Percentiles rank a stretch among this genome's conserved stretches.
phyloP scores from a whole-genome alignment of 2,888 invertebrate genomes.

The Herminia tarsipennalis region DNA sequence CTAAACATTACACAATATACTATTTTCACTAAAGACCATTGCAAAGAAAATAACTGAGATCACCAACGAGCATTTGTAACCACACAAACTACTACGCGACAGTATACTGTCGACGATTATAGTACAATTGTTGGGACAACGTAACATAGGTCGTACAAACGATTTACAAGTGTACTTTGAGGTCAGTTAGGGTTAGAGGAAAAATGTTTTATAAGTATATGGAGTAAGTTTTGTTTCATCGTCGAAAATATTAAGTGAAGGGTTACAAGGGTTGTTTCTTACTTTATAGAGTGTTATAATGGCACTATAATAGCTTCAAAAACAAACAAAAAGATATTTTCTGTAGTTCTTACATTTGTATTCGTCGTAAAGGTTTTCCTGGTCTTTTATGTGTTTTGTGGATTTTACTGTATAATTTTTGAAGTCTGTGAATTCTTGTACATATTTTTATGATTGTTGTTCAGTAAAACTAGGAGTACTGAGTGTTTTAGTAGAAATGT shows the following conservation, averaged over 20 bases:
- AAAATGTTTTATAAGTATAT: constrained; percentile 8
- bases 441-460: too few relatives aligned
- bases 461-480: too few relatives aligned
- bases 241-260: not conserved
- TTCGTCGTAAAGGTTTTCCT: too few relatives aligned
- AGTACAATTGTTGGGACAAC: constrained; percentile 1
- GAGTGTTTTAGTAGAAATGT: too few relatives aligned
- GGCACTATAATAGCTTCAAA: too few relatives aligned
- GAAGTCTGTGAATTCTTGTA: too few relatives aligned
- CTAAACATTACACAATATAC: constrained; percentile 1
- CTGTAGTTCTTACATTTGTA: too few relatives aligned
- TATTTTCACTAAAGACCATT: constrained; percentile 6
- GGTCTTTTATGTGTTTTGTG: too few relatives aligned
- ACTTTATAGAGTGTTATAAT: too few relatives aligned
- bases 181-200: constrained; percentile 16
- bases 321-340: too few relatives aligned
- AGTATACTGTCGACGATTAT: constrained; percentile 22
- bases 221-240: not conserved
- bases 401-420: too few relatives aligned
- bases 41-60: constrained; percentile 16
- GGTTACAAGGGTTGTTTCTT: too few relatives aligned
- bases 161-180: constrained; percentile 21
- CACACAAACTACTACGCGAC: constrained; percentile 11
- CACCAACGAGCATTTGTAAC: constrained; percentile 7
- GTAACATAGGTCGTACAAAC: constrained; percentile 16